Evolutionary conservation across 1,140 invertebrate genomes (phyloP).

Genomic region (Drosophila simulans): DNA sequence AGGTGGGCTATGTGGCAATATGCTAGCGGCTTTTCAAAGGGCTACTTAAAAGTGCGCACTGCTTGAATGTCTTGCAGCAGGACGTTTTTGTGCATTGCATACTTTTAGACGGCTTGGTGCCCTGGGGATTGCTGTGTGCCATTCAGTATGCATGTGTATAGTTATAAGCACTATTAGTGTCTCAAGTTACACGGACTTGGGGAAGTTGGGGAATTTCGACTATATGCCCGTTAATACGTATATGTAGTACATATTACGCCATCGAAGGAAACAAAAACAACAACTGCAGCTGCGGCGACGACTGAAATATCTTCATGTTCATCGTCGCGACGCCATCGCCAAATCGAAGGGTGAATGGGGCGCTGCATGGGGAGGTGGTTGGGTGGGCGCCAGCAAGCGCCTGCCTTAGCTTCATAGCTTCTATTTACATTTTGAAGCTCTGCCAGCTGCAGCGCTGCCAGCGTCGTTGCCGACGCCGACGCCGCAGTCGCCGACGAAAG

Average conservation of each 20-base stretch:
- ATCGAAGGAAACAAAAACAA: constrained; percentile 36
- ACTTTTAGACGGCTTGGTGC: too few species aligned
- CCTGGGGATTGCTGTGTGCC: too few species aligned
- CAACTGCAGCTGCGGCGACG: constrained; percentile 50
- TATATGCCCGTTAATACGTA: constrained; percentile 30
- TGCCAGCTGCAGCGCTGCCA: constrained; percentile 30
- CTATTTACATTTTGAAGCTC: constrained; percentile 66
- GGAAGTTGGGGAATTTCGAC: constrained; percentile 20
- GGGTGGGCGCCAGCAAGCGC: constrained; percentile 5
- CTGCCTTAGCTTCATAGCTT: constrained; percentile 35
- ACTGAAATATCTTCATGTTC: constrained; percentile 69
- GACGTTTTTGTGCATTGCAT: too few species aligned
- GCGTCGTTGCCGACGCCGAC: constrained; percentile 24
- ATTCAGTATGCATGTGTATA: too few species aligned
- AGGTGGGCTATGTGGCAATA: too few species aligned
- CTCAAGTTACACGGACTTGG: constrained; percentile 10
- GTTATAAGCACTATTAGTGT: neutral
- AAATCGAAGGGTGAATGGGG: constrained; percentile 28
- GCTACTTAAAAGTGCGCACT: too few species aligned
- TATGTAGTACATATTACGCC: constrained; percentile 63
- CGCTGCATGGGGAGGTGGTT: neutral
- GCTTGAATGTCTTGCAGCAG: too few species aligned
- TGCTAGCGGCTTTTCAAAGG: too few species aligned
- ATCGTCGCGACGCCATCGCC: constrained; percentile 56
- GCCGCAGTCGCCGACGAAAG: constrained; percentile 77